Conservation (phyloP, 2,797 vertebrate genomes). For the Sebastes kiyomatsui region DNA sequence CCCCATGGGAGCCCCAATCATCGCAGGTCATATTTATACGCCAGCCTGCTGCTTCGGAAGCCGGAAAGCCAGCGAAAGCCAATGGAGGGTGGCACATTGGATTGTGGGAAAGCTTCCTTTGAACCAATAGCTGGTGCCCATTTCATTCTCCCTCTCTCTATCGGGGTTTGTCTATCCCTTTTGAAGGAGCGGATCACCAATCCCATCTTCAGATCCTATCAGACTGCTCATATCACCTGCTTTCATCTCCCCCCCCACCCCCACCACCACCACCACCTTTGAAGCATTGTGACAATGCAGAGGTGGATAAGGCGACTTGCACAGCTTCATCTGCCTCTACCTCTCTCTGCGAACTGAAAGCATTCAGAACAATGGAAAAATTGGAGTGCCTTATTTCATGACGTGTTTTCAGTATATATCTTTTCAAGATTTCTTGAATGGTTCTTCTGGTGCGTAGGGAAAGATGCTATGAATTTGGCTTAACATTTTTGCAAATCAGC, state of each 20-base stretch:
- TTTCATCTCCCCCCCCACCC: constrained; percentile 47
- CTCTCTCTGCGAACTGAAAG: constrained; percentile 65
- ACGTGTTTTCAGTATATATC: constrained; percentile 67
- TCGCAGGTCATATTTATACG: constrained; percentile 38
- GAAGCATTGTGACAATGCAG: constrained; percentile 75
- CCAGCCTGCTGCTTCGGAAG: constrained; percentile 52
- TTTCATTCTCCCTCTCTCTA: constrained; percentile 44
- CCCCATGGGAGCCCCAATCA: constrained; percentile 17
- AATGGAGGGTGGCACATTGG: constrained; percentile 47
- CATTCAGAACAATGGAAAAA: constrained; percentile 60
- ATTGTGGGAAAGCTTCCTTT: constrained; percentile 56
- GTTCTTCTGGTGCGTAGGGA: constrained; percentile 52
- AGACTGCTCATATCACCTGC: constrained; percentile 61
- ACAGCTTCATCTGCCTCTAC: constrained; percentile 68
- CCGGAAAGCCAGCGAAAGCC: constrained; percentile 42
- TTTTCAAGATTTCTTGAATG: constrained; percentile 58
- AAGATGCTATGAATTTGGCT: constrained; percentile 62
- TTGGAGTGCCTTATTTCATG: constrained; percentile 70
- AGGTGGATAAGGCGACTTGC: constrained; percentile 71
- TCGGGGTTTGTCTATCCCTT: constrained; percentile 40
- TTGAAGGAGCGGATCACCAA: constrained; percentile 67
- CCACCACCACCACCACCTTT: constrained; percentile 38
- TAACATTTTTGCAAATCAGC: constrained; percentile 63
- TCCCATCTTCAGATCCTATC: constrained; percentile 67
- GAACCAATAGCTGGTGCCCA: constrained; percentile 58